These are phyloP conservation scores for Elephas maximus DNA, from an alignment of 2,113 vertebrate species.

Conservation along the genomic window DNA sequence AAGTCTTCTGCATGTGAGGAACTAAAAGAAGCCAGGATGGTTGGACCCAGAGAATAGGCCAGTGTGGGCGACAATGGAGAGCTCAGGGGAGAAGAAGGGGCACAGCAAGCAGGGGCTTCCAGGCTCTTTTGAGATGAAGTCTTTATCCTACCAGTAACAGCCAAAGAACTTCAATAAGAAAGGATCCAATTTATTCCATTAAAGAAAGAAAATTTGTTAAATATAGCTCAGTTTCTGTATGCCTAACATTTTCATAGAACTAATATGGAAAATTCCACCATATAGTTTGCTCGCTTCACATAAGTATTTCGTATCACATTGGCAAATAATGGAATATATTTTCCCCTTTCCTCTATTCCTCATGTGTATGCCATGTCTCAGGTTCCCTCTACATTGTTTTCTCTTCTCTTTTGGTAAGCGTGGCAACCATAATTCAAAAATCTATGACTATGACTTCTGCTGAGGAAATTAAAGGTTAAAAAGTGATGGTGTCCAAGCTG, in stretches of 20 bases:
- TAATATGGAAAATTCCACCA: background rate
- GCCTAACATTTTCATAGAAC: background rate
- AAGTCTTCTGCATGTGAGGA: no score
- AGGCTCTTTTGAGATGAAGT: background rate
- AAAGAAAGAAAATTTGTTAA: background rate
- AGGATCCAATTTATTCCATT: background rate
- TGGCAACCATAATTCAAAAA: background rate
- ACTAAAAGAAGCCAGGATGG: background rate
- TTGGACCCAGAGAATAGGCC: background rate
- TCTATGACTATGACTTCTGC: no score
- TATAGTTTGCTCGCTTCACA: background rate
- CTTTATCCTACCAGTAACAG: background rate
- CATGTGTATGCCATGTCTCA: background rate
- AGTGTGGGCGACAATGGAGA: background rate
- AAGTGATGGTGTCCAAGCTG: background rate
- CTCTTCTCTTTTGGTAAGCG: background rate
- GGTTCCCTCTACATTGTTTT: background rate
- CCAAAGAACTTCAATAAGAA: background rate
- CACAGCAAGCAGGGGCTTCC: background rate
- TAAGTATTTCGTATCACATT: background rate
- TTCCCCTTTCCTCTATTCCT: background rate
- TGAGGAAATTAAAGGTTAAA: background rate
- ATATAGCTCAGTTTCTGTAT: background rate
- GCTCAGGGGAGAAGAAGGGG: no score
- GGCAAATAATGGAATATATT: background rate